Base-by-base conservation (phyloP, 2,113 vertebrate genomes). In the Notechis scutatus region DNA sequence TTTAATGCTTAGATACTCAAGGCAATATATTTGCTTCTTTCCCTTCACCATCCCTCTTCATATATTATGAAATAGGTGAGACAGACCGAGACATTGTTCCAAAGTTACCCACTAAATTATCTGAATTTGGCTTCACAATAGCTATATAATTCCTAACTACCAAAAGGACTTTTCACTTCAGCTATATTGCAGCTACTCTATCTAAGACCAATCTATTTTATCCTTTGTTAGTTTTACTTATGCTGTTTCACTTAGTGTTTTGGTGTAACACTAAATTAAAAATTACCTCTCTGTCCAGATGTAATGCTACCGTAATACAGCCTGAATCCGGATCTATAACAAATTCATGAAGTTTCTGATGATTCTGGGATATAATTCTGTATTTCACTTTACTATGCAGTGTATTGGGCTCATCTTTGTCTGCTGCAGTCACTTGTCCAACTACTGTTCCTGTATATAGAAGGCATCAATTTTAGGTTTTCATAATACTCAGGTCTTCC, bases 281-380 rank as follows among this genome's bases (percentile, higher is more conserved):
- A 59, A 50, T 97, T 96, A 99, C 99, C 98, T 99, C 99, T 98
- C 99, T 98, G 85, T 99, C 98, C 93, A 99, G 97, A 0, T 96
- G 96, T 0, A 95, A 95, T 3, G 0, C 55, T 0, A 98, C 98
- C 87, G 94, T 86, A 47, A 99, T 97, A 91, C 97, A 96, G 6
- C 99, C 99, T 0, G 98, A 97, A 1, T 94, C 90, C 11, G 97
- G 61, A 10, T 99, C 15, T 2, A 99, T 92, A 39, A 24, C 47
- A 96, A 99, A 99, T 1, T 61, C 90, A 23, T 90, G 92, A 90
- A 64, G 61, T 0, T 91, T 55, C 52, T 94, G 93, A 18, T 97
- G 97, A 12, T 59, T 95, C 85, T 98, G 97, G 5, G 94, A 87
- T 90, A 98, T 69, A 90, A 99, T 97, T 93, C 90, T 96, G 88